phyloP scores from a whole-genome alignment of 2,797 vertebrate species.

The Lerista edwardsae region DNA sequence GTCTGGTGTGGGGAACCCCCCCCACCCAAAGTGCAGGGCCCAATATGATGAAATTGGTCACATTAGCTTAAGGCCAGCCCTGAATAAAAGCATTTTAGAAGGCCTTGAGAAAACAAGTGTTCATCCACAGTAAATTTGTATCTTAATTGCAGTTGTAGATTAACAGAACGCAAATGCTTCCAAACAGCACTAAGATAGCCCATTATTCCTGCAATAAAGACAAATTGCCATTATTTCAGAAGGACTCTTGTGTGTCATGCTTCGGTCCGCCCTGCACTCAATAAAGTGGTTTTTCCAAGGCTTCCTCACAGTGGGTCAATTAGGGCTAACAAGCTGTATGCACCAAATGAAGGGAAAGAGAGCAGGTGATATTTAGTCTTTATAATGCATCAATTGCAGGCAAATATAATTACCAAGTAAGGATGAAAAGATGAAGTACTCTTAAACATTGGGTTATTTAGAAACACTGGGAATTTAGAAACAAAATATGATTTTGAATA shows the following conservation, averaged over 20 bases:
- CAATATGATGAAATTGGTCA: no score
- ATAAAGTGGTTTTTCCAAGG: slow-evolving; percentile 22
- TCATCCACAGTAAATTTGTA: slow-evolving; percentile 13
- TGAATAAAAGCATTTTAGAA: slow-evolving; percentile 27
- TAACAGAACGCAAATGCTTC: not conserved
- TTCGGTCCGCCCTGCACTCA: not conserved
- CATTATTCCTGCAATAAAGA: not conserved
- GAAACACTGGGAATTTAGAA: not conserved
- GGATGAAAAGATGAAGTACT: not conserved
- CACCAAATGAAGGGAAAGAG: not conserved
- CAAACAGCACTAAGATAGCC: not conserved
- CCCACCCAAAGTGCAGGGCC: no score
- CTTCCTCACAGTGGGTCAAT: fast-evolving
- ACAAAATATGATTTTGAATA: not conserved
- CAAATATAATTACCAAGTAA: not conserved
- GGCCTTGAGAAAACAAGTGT: not conserved
- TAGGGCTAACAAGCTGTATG: not conserved
- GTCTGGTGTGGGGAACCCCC: no score
- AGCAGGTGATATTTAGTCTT: no score
- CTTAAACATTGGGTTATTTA: not conserved
- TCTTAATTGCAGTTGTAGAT: not conserved
- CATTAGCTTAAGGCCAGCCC: no score
- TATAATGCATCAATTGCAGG: not conserved
- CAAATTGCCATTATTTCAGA: not conserved
- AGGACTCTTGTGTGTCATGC: slow-evolving; percentile 3